These are phyloP conservation scores for Ennomos fuscantarius DNA, from an alignment of 2,888 invertebrate genomes.

Conservation along the genomic window DNA sequence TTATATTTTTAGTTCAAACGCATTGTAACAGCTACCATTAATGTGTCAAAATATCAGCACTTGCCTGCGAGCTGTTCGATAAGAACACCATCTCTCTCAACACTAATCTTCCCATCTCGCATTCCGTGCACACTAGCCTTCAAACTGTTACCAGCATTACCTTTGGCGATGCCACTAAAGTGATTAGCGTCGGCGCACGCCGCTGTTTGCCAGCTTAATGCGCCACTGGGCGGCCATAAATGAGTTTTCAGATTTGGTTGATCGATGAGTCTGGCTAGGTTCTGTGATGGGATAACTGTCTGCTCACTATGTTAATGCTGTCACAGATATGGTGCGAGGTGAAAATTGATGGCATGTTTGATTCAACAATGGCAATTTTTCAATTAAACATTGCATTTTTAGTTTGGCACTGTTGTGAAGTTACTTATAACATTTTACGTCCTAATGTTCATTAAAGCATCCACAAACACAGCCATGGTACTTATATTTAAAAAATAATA, in stretches of 20 bases:
- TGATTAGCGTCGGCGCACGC: constrained; percentile 70
- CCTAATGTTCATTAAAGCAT: too few relatives aligned
- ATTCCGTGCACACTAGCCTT: constrained; percentile 27
- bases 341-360: constrained; percentile 26
- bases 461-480: too few relatives aligned
- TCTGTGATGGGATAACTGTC: constrained; percentile 25
- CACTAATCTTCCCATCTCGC: too few relatives aligned
- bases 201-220: constrained; percentile 69
- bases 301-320: constrained; percentile 17
- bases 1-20: too few relatives aligned
- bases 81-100: too few relatives aligned
- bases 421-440: too few relatives aligned
- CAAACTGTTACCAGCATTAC: constrained; percentile 65
- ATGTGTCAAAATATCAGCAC: background rate
- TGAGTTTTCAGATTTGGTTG: constrained; percentile 39
- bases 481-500: too few relatives aligned
- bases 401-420: too few relatives aligned
- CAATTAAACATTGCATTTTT: constrained; percentile 1
- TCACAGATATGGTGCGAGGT: constrained; percentile 16
- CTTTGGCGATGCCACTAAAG: constrained; percentile 70
- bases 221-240: constrained; percentile 40
- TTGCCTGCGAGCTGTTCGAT: background rate
- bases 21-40: background rate
- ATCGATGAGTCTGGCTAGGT: constrained; percentile 38
- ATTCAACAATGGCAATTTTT: constrained; percentile 4